These are phyloP conservation scores for Oscarella lobularis DNA, from an alignment of 37 sponge, comb jelly and placozoan genomes.

Conservation along the genomic window DNA sequence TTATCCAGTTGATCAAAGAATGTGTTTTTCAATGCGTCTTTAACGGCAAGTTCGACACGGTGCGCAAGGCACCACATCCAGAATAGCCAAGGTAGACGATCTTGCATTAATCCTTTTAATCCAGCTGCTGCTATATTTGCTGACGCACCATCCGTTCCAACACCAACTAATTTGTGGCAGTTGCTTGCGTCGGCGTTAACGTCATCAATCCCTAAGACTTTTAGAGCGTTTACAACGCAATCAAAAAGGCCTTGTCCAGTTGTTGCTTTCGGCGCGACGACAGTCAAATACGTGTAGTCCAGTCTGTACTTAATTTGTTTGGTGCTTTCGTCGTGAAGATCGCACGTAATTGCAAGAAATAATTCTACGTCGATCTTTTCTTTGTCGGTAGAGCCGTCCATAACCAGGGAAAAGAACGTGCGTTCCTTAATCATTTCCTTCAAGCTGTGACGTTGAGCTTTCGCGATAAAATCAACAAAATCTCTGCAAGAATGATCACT, in stretches of 20 bases:
- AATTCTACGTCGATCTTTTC: background rate
- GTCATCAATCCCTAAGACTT: background rate
- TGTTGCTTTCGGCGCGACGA: background rate
- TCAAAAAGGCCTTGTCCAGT: conserved; percentile 14
- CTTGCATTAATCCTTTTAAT: conserved; percentile 48
- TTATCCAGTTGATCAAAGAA: background rate
- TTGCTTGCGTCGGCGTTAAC: too few species aligned
- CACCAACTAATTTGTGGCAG: conserved; percentile 23
- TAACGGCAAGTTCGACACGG: background rate
- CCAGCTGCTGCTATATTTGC: conserved; percentile 5
- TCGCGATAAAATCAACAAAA: background rate
- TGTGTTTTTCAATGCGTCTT: background rate
- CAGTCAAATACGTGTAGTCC: background rate
- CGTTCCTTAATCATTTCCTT: background rate
- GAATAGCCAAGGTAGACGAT: conserved; percentile 37
- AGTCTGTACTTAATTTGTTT: conserved; percentile 5
- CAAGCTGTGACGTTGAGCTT: background rate
- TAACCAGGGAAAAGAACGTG: background rate
- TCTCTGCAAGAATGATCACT: background rate
- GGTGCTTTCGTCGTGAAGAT: background rate
- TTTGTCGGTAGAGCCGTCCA: background rate
- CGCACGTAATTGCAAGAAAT: background rate
- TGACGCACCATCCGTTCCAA: conserved; percentile 52
- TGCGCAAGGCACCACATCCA: conserved; percentile 70
- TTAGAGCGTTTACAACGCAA: conserved; percentile 7